Percentiles rank a stretch among this genome's conserved stretches.
Conservation (phyloP, 2,113 vertebrate genomes). For the Prochilodus magdalenae region DNA sequence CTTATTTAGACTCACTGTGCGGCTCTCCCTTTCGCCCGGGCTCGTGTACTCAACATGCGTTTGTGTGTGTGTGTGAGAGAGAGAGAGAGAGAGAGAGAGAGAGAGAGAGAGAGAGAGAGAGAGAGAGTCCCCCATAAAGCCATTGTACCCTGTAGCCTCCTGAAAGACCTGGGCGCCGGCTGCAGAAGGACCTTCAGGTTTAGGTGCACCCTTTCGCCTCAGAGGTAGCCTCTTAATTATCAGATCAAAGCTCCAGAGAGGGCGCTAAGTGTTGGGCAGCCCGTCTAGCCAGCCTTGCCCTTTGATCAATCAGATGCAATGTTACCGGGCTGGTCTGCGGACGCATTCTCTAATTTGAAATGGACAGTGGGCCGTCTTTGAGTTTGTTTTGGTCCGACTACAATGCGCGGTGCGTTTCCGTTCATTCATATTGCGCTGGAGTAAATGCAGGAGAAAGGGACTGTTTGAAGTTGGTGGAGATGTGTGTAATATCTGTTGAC, state of each 20-base stretch:
- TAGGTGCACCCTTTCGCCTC: conserved; percentile 74
- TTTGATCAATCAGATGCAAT: conserved; percentile 77
- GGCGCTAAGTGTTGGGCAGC: conserved; percentile 77
- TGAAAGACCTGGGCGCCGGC: conserved; percentile 7
- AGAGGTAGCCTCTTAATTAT: conserved; percentile 78
- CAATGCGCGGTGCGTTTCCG: conserved; percentile 28
- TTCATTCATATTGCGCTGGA: conserved; percentile 9
- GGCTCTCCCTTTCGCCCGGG: conserved; percentile 63
- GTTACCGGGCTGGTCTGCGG: conserved; percentile 55
- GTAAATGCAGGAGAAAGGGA: conserved; percentile 19
- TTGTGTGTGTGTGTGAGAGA: not conserved
- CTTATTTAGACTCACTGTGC: conserved; percentile 67
- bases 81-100: not conserved
- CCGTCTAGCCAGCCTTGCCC: conserved; percentile 67
- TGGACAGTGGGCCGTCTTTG: conserved; percentile 18
- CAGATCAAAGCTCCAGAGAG: conserved; percentile 79
- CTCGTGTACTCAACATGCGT: conserved; percentile 19
- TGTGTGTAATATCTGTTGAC: conserved; percentile 34
- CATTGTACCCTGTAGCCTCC: conserved; percentile 26
- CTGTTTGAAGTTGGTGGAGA: conserved; percentile 43
- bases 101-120: not conserved
- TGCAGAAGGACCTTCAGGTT: conserved; percentile 24
- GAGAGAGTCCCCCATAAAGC: conserved; percentile 26
- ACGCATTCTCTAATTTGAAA: conserved; percentile 70
- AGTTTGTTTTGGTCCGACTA: conserved; percentile 37